phyloP scores from a whole-genome alignment of 2,113 vertebrate species.

The Crocuta crocuta region DNA sequence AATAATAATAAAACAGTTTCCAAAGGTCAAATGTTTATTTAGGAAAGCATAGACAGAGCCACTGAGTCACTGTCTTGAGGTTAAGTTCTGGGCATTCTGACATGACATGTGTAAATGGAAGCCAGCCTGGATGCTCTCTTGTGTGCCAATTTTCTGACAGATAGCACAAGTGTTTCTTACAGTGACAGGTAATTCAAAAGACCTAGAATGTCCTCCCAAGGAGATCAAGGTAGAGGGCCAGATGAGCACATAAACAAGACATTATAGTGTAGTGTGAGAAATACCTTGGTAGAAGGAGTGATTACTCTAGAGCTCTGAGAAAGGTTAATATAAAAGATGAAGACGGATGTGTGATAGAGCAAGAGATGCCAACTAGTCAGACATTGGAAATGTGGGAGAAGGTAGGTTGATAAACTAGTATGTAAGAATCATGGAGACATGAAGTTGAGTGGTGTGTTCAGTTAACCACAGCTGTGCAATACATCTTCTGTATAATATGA shows the following conservation, averaged over 20 bases:
- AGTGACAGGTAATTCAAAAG: neutral
- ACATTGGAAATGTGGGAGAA: neutral
- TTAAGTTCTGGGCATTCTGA: neutral
- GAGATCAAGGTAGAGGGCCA: neutral
- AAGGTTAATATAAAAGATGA: neutral
- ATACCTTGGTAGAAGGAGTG: neutral
- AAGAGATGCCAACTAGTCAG: neutral
- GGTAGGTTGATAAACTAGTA: neutral
- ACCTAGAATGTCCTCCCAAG: neutral
- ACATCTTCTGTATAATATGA: neutral
- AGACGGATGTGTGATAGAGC: neutral
- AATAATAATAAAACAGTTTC: neutral
- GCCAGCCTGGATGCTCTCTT: neutral
- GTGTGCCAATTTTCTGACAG: neutral
- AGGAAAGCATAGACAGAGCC: neutral
- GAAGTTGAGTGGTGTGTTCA: neutral
- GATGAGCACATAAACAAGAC: neutral
- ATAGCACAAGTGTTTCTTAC: neutral
- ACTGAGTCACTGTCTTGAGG: neutral
- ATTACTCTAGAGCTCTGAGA: neutral
- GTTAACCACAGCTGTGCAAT: neutral
- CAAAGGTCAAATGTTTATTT: neutral
- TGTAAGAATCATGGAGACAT: neutral
- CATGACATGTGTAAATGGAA: neutral
- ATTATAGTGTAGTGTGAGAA: neutral